Percentiles rank a stretch among this genome's conserved stretches.
Conservation (phyloP, 1,140 invertebrate species). For the Sminthurides bifidus region DNA sequence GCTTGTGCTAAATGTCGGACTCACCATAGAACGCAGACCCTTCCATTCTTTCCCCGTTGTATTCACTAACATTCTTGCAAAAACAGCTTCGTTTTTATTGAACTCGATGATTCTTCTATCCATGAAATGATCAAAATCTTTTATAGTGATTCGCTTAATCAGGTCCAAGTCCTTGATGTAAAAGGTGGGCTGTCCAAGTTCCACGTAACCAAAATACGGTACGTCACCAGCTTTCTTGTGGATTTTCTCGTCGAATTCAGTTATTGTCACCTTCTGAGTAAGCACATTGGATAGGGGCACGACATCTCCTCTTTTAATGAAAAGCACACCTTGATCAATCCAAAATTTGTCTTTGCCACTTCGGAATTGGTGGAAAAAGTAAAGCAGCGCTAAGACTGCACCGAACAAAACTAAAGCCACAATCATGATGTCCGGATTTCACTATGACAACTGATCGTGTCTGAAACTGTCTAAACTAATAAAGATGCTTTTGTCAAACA, state of each 20-base stretch:
- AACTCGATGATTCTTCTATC: conserved; percentile 6
- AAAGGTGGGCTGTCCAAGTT: conserved; percentile 38
- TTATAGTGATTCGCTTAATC: conserved; percentile 38
- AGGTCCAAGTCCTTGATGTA: conserved; percentile 42
- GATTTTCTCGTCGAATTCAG: not conserved
- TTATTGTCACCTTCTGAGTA: not conserved
- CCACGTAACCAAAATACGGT: conserved; percentile 31
- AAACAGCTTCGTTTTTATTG: not conserved
- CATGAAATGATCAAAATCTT: conserved; percentile 33
- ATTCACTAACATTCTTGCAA: conserved; percentile 8
- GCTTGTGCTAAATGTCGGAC: conserved; percentile 33
- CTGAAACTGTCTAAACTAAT: too few relatives aligned
- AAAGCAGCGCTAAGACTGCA: too few relatives aligned
- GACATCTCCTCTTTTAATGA: not conserved
- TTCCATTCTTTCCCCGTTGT: conserved; percentile 19
- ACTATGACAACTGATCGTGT: too few relatives aligned
- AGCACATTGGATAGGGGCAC: not conserved
- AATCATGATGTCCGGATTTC: too few relatives aligned
- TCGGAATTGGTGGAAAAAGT: too few relatives aligned
- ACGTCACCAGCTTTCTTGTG: not conserved
- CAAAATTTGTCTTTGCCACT: not conserved
- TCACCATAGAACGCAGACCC: conserved; percentile 32
- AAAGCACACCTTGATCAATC: not conserved
- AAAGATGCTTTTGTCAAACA: too few relatives aligned
- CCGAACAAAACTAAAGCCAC: too few relatives aligned